Base-by-base conservation (phyloP, 2,888 invertebrate species). In the Orchesella flavescens region DNA sequence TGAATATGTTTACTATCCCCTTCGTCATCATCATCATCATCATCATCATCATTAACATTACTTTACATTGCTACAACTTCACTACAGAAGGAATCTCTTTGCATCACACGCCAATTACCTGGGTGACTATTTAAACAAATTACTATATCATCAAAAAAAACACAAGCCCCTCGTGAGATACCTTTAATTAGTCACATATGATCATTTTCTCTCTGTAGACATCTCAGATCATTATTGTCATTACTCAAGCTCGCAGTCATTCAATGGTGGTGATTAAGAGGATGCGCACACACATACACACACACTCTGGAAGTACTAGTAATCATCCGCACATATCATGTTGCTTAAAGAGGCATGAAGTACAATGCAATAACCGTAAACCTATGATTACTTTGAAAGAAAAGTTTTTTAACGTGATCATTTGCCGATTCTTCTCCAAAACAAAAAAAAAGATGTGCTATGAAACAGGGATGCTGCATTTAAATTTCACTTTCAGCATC, bases 51-150 rank as follows among this genome's bases (percentile, higher is more conserved):
- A 61, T 73, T 61, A 73, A 44, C 61, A 73, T 73, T 66, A 44
- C 66, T 76, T 76, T 66, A 66, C 44, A 75, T 53, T 65, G 74
- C 65, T 44, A 23, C 34, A 44, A 34, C 34, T 34, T 7, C 2
- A 7, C 34, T 34, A 49, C 49, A 15, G 49, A 49, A 49, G 12
- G 49, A 24, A 19, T 63, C 23, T 19, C 24, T 59, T 59, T 69
- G 59, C 44, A 63, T 19, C 65, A 79, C 49, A 75, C 43, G 49
- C 15, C 55, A 65, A 71, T 71, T 63, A 63, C 77, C 46, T 71
- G 44, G n/a, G 34, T 23, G 63, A 69, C 79, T 79, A 72, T 80
- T 80, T 66, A 73, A 73, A 73, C 66, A 80, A 80, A 80, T 80
- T 65, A 68, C 80, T 79, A 34, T 69, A 69, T 73, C 57, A 66